Percentiles rank a stretch among this genome's conserved stretches.
Evolutionary conservation across 1,140 invertebrate species (phyloP).

Genomic region (Drosophila obscura): DNA sequence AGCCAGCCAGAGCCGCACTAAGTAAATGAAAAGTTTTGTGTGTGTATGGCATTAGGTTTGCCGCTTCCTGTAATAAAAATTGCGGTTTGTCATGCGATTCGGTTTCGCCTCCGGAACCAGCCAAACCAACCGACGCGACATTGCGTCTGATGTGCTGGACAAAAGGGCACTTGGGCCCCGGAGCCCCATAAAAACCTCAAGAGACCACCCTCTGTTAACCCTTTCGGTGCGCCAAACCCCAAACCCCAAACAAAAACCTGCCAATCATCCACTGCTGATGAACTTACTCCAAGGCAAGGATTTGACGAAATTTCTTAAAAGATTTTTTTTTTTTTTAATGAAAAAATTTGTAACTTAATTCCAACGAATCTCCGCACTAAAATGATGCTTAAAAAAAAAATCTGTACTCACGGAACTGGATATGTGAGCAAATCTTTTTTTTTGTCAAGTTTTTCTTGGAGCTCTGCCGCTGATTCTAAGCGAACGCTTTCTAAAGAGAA

Average conservation of each 20-base stretch:
- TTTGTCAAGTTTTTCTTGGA: background rate
- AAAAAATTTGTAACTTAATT: too few species aligned
- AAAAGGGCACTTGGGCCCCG: background rate
- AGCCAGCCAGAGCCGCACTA: background rate
- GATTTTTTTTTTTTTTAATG: too few species aligned
- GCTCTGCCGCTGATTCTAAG: too few species aligned
- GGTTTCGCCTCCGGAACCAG: background rate
- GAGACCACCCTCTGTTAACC: background rate
- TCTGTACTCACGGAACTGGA: too few species aligned
- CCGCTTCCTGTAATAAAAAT: conserved; percentile 70
- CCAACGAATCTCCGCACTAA: too few species aligned
- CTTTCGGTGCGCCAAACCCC: background rate
- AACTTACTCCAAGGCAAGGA: too few species aligned
- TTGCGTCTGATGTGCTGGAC: background rate
- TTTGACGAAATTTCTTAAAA: too few species aligned
- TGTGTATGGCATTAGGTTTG: conserved; percentile 54
- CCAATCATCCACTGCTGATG: too few species aligned
- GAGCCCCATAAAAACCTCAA: conserved; percentile 6
- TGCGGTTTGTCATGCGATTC: conserved; percentile 77
- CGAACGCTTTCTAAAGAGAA: too few species aligned
- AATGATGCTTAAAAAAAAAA: too few species aligned
- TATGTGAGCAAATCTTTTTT: background rate
- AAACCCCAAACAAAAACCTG: too few species aligned
- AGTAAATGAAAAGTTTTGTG: conserved; percentile 66
- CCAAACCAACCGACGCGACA: background rate